Conservation (phyloP, 2,797 vertebrate genomes). For the Gallinago solitaria region DNA sequence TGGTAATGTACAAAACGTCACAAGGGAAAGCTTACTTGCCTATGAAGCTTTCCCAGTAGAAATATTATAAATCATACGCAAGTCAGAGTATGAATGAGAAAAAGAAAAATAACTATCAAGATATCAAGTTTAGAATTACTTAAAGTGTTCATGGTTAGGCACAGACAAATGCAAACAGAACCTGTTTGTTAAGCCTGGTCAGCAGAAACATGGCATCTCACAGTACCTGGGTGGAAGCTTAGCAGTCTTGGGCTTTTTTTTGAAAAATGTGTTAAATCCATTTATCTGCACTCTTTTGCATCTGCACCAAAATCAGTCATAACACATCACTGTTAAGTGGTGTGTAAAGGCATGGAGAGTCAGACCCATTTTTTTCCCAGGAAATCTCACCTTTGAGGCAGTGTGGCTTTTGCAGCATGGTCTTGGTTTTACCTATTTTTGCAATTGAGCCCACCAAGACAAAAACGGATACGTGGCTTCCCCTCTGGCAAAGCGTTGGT, state of each 20-base stretch:
- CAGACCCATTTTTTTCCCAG: background rate
- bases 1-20: conserved; percentile 23
- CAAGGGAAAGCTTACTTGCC: conserved; percentile 21
- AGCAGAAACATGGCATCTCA: background rate
- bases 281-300: background rate
- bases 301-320: background rate
- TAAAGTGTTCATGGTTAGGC: conserved; percentile 11
- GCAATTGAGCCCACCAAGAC: background rate
- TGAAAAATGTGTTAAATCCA: background rate
- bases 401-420: background rate
- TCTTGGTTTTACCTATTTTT: background rate
- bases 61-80: conserved; percentile 48
- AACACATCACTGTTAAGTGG: background rate
- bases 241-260: background rate
- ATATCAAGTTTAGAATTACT: conserved; percentile 16
- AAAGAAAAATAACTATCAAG: conserved; percentile 42
- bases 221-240: background rate
- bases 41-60: conserved; percentile 35
- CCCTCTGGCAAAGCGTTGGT: background rate
- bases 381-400: background rate
- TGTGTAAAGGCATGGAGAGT: background rate
- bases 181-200: background rate
- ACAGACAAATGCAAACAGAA: conserved; percentile 12
- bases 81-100: conserved; percentile 39
- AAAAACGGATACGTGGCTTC: background rate